Evolutionary conservation across 2,888 invertebrate genomes (phyloP), one percentile per base, ranked within the genome.

Genomic region (Ornithoptera priamus): DNA sequence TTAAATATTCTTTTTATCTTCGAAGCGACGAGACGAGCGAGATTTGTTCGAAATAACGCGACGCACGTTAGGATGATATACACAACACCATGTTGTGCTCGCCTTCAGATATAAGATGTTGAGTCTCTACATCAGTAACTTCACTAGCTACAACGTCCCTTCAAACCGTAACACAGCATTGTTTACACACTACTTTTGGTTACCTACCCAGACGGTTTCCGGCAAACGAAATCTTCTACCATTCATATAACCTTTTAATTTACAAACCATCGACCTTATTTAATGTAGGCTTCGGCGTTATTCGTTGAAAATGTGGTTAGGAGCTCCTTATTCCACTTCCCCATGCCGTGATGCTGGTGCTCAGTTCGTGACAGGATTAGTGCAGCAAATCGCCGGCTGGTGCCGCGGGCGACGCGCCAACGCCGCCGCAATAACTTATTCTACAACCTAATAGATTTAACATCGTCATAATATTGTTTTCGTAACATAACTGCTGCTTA

Each of bases 301-400:
- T 4, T 17, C 50, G 50, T 50, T 18, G 50, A 50, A 15, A 18
- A 50, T 17, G 18, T 5, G 12, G 50, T 15, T 10, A 10, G 8
- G 39, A 39, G 10, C 39, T 39, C 8, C 50, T 50, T 17, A 2
- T 50, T 50, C 50, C 50, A 50, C 50, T 5, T 50, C 46, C 7
- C 18, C 50, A 50, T 0, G 15, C 5, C 17, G 50, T 62, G 64
- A 69, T 70, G 68, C 72, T 71, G 71, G 73, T 75, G 72, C 77
- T 74, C 74, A 75, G 72, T 76, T 79, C 85, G 83, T 85, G 85
- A 84, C 83, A 79, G 75, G 79, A 84, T 86, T 86, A 85, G 83
- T 82, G 81, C 81, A 78, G 75, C 75, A 75, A 75, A 72, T 73
- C 73, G 82, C 86, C 82, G 80, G 18, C 60, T 50, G 62, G 62